These are phyloP conservation scores for Liparis tanakae DNA, from an alignment of 2,797 vertebrate genomes.

Conservation along the genomic window DNA sequence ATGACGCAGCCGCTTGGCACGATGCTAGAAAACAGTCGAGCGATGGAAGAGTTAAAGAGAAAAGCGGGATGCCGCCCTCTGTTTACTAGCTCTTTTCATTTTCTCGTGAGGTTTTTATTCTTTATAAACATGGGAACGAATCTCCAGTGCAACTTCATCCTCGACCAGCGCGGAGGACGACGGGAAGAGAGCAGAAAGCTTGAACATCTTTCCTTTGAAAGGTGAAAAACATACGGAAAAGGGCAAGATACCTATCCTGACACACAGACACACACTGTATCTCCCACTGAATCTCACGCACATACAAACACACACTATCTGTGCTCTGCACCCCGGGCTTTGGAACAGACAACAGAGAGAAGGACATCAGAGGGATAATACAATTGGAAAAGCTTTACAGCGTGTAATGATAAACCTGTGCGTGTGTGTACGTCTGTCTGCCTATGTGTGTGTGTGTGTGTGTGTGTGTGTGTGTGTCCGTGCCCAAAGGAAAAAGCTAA, in stretches of 20 bases:
- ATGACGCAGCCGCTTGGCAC: neutral
- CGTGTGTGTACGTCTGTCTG: conserved; percentile 39
- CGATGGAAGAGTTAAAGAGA: neutral
- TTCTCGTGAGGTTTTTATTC: neutral
- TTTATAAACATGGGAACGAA: conserved; percentile 20
- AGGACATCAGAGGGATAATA: conserved; percentile 87
- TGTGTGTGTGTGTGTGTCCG: conserved; percentile 63
- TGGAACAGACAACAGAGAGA: conserved; percentile 80
- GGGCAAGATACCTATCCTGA: conserved; percentile 4
- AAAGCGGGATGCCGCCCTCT: conserved; percentile 3
- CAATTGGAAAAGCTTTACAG: conserved; percentile 87
- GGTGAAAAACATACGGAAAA: neutral
- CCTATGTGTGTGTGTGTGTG: conserved; percentile 52
- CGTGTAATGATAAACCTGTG: conserved; percentile 89
- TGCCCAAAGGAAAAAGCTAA: conserved; percentile 91
- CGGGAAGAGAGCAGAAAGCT: neutral
- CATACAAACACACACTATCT: conserved; percentile 59
- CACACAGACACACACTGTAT: conserved; percentile 40
- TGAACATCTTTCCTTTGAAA: neutral
- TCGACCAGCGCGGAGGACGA: neutral
- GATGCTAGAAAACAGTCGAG: neutral
- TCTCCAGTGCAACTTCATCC: neutral
- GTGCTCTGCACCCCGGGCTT: conserved; percentile 76
- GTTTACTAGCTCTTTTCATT: neutral
- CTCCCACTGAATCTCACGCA: conserved; percentile 28